Base-by-base conservation (phyloP, 2,797 vertebrate species). In the Diplodus puntazzo region DNA sequence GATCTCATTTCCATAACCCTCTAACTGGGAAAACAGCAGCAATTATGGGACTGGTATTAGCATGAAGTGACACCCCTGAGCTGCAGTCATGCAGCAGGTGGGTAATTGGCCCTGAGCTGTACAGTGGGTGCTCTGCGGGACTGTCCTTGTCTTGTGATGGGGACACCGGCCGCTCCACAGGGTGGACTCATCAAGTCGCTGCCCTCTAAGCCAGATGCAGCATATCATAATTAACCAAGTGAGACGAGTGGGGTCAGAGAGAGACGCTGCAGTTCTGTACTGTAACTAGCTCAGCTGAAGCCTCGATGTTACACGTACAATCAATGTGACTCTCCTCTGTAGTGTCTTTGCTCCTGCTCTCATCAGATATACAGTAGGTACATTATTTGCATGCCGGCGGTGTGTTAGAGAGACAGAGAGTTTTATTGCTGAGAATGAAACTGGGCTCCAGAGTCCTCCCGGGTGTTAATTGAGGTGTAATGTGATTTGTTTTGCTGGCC, bases 381-480 rank as follows among this genome's bases (percentile, higher is more conserved):
- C 58, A 65, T 48, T 66, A 79, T 85, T 80, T 82, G 55, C 68
- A 71, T 80, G 65, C 75, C 45, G 69, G 77, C 55, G 63, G 52
- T 71, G 69, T 59, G 30, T 62, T 75, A 43, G 64, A 48, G 69
- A 78, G 74, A 57, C 61, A 50, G 55, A 60, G 63, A 69, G 71
- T 77, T 88, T 84, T 87, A 86, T 85, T 79, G 87, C 87, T 48
- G 80, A 66, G 81, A 86, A 73, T 73, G 39, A 88, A 80, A 91
- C 71, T 69, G 68, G 77, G 78, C 88, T 85, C 87, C 67, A 61
- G 91, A 88, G 89, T 80, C 84, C 65, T 88, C 71, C 20, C 18
- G 62, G 71, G 87, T 90, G 86, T 92, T 94, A 94, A 94, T 90
- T 92, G 89, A 92, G 91, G 90, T 91, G 83, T 92, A 90, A 91